phyloP scores from a whole-genome alignment of 2,113 vertebrate genomes.

The Rhynchomys soricoides region DNA sequence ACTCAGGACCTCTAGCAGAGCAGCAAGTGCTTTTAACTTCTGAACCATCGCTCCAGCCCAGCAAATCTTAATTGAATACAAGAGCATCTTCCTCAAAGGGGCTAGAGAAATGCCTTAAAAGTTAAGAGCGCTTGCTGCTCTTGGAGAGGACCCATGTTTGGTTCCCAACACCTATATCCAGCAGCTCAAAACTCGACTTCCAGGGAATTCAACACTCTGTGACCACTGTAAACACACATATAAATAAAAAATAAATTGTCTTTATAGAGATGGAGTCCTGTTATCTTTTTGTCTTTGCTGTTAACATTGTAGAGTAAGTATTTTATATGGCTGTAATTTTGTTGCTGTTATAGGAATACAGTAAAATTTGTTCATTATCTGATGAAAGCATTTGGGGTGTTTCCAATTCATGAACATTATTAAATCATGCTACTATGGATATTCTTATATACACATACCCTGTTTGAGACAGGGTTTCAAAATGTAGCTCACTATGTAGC shows the following conservation, averaged over 20 bases:
- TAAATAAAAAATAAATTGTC: background rate
- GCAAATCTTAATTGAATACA: background rate
- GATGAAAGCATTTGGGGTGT: background rate
- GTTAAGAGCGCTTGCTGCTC: background rate
- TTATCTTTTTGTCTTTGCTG: conserved; percentile 6
- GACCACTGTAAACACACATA: background rate
- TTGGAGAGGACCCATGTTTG: background rate
- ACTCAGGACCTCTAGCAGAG: too few relatives aligned
- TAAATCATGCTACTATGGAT: background rate
- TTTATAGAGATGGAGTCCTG: conserved; percentile 34
- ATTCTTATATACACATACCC: background rate
- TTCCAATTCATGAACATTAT: conserved; percentile 11
- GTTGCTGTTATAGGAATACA: background rate
- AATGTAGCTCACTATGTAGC: background rate
- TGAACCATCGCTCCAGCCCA: too few relatives aligned
- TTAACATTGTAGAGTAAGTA: conserved; percentile 2
- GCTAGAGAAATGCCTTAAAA: background rate
- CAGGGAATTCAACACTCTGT: background rate
- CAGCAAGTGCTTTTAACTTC: too few relatives aligned
- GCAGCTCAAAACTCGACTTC: background rate
- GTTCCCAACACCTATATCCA: background rate
- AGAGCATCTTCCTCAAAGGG: background rate
- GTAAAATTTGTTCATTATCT: conserved; percentile 48
- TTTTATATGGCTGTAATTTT: conserved; percentile 41
- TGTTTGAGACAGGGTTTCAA: background rate